These are phyloP conservation scores for Emydoidea blandingii DNA, from an alignment of 2,797 vertebrate species.

Conservation along the genomic window DNA sequence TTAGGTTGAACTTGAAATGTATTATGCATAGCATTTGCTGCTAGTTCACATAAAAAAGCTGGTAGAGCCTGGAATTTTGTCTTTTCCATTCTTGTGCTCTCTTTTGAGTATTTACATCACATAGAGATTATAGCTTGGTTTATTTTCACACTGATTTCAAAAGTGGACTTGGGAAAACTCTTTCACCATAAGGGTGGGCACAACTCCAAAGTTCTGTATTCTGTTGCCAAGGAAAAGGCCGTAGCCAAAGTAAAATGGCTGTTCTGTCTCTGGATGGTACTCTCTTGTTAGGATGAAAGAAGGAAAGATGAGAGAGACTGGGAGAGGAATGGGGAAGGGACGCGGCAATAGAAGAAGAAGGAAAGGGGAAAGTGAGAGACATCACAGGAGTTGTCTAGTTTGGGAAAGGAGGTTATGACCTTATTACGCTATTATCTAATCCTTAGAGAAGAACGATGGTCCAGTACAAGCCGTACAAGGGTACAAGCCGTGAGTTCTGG, in stretches of 20 bases:
- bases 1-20: not conserved
- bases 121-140: accelerated
- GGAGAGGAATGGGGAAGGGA: not conserved
- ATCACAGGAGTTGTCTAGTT: not conserved
- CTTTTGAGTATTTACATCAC: not conserved
- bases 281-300: not conserved
- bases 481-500: accelerated
- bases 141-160: not conserved
- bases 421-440: not conserved
- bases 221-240: not conserved
- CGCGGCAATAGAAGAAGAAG: not conserved
- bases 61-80: too few species aligned
- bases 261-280: not conserved
- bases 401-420: not conserved
- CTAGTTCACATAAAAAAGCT: not conserved
- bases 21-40: not conserved
- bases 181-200: accelerated
- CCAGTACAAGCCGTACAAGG: accelerated
- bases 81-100: not conserved
- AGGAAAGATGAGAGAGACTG: not conserved
- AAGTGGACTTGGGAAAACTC: not conserved
- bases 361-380: not conserved
- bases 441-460: not conserved
- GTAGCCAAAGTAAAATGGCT: not conserved
- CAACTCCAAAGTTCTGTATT: not conserved